Base-by-base conservation (phyloP, 2,888 invertebrate species). In the Rhorus exstirpatorius region DNA sequence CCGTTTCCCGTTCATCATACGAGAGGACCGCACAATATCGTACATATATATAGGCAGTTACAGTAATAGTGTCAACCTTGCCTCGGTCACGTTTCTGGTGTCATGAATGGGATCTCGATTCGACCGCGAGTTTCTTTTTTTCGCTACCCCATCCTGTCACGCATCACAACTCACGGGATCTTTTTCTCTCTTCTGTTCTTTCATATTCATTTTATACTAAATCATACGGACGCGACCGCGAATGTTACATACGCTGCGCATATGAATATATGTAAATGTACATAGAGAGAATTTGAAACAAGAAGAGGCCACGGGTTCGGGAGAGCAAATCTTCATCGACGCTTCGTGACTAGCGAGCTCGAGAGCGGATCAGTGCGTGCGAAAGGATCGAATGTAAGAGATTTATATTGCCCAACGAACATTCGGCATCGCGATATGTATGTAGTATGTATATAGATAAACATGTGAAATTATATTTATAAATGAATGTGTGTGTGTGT, bases 61-160 rank as follows among this genome's bases (percentile, higher is more conserved):
- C 84, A 77, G 88, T 91, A 92, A 92, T 91, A 90, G 86, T 86
- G 87, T 81, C 88, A 87, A 86, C 86, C 84, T 84, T 83, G 88
- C 86, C 85, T 83, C 87, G 88, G 91, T 90, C 91, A 91, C 91
- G 91, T 92, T 90, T 38, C 24, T 38, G 58, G 44, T 89, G 26
- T 76, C 86, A 88, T 90, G 88, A 91, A 91, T 91, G n/a, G 88
- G 84, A 80, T 90, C 87, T 88, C 86, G 86, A 87, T 84, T 85
- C 85, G 79, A 75, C 79, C n/a, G n/a, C 82, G 72, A 81, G 55
- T 84, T 83, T 74, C 58, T 83, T 83, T 67, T 70, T 81, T 83
- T 65, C 51, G 49, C 46, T 46, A 19, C 44, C 51, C 46, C 21
- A 26, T 17, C n/a, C 55, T 7, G 12, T 21, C 46, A 35, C 65